Base-by-base conservation (phyloP, 1,140 invertebrate species). In the Bombus waltoni region DNA sequence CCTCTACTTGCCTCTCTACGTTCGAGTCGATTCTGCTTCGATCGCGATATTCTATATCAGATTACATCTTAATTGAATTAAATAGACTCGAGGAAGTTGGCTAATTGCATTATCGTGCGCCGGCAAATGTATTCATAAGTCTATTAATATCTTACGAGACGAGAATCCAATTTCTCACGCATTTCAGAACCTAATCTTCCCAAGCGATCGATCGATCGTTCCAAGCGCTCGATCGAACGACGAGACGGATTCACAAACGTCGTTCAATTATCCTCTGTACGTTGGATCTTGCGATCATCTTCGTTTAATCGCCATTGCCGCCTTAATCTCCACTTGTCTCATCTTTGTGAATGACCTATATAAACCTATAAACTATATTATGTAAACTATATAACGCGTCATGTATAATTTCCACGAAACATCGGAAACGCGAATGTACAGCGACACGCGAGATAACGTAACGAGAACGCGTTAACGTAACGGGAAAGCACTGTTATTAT, bases 61-160 rank as follows among this genome's bases (percentile, higher is more conserved):
- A 83, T 83, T 83, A 78, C 81, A 66, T 68, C 81, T 78, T 78
- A 78, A 83, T 83, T 70, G 62, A 78, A 83, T 83, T 83, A 83
- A 78, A 53, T 70, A 57, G 65, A 77, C 53, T 77, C 35, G 44
- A 78, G 74, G 22, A 83, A 83, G 74, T 75, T 82, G 40, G 71
- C 57, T 75, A 82, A 82, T 82, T 65, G 74, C 47, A 57, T 83
- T 83, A 83, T n/a, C 73, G 32, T 32, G 28, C 22, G n/a, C 70
- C 72, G 59, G 11, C 35, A 57, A 70, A 53, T 35, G 73, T 75
- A 65, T 82, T 82, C 40, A 82, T 82, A 82, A 75, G 80, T n/a
- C 42, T 9, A 38, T 82, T 75, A 82, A 81, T 75, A 74, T 62
- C n/a, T 38, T 28, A 47, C 3, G 11, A n/a, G 13, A 65, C 6